Evolutionary conservation across 2,797 vertebrate species (phyloP).

Genomic region (Lepus townsendii): DNA sequence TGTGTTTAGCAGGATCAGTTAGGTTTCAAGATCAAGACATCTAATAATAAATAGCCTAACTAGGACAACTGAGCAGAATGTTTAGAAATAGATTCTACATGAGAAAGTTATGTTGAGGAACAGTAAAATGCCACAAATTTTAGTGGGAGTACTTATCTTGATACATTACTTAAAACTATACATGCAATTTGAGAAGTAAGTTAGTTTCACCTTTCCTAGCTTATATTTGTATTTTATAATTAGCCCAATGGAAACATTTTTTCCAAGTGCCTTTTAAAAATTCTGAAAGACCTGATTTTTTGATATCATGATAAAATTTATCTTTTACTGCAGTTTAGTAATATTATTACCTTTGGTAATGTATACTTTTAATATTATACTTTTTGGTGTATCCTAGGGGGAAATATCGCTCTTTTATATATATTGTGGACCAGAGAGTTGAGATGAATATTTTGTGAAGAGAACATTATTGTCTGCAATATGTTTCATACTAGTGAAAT

Average conservation of each 20-base stretch:
- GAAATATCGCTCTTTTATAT: neutral
- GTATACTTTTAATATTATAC: neutral
- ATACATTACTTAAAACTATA: neutral
- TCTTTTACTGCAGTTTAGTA: neutral
- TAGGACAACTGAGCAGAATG: neutral
- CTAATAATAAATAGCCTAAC: neutral
- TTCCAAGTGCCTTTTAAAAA: slow-evolving; percentile 19
- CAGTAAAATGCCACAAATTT: neutral
- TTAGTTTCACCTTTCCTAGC: neutral
- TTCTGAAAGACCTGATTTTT: neutral
- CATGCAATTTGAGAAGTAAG: neutral
- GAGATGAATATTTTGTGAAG: slow-evolving; percentile 29
- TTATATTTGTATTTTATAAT: slow-evolving; percentile 28
- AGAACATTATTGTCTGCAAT: neutral
- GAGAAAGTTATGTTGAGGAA: neutral
- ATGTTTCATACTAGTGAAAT: slow-evolving; percentile 42
- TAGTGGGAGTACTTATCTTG: neutral
- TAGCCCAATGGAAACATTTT: slow-evolving; percentile 7
- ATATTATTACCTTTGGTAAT: neutral
- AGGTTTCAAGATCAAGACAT: neutral
- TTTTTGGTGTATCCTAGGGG: neutral
- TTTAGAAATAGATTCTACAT: slow-evolving; percentile 44
- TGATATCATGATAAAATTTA: neutral
- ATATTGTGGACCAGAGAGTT: neutral
- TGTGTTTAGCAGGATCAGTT: slow-evolving; percentile 29